phyloP scores from a whole-genome alignment of 2,113 vertebrate genomes.

The Microtus richardsoni region DNA sequence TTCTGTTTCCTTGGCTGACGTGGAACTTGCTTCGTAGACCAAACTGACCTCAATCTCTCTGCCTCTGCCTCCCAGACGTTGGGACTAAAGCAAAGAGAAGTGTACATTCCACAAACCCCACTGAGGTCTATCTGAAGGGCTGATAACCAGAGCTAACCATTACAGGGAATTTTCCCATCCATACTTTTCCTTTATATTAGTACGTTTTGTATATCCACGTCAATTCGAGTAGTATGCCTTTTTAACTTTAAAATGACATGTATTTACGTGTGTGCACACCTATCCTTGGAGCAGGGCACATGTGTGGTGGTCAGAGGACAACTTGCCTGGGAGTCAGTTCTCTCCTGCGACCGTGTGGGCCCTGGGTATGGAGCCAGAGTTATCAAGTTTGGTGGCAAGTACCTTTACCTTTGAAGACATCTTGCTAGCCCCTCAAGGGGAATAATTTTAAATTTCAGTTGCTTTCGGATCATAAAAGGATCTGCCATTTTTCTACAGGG shows the following conservation, averaged over 20 bases:
- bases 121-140: background rate
- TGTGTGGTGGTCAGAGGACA: background rate
- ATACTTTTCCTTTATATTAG: background rate
- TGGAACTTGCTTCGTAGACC: no score
- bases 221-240: background rate
- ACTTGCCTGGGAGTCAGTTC: background rate
- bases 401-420: background rate
- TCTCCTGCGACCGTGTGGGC: no score
- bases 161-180: background rate
- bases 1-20: no score
- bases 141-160: background rate
- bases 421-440: background rate
- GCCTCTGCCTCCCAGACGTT: no score
- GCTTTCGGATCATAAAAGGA: background rate
- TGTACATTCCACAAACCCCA: background rate
- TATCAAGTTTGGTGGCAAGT: background rate
- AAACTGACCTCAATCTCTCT: no score
- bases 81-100: background rate
- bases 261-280: background rate
- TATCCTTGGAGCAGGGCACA: background rate
- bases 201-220: background rate
- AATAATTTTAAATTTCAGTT: background rate
- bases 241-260: background rate
- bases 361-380: background rate
- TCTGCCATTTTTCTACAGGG: background rate